These are phyloP conservation scores for Heptranchias perlo DNA, from an alignment of 2,113 vertebrate genomes.

Conservation along the genomic window DNA sequence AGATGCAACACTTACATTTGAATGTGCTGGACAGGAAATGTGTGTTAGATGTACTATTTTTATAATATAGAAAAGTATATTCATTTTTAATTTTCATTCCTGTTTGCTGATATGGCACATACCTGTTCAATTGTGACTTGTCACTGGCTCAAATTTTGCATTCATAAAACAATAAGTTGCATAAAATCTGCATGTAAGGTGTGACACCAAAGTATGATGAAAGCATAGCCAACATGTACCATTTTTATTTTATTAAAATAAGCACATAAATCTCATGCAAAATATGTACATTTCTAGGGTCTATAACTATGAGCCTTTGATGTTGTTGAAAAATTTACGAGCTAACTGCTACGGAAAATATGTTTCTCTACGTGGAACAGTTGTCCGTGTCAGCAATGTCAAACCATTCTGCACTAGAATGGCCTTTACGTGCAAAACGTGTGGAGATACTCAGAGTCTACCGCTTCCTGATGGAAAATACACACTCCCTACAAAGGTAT, in stretches of 20 bases:
- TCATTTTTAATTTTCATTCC: background rate
- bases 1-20: background rate
- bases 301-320: constrained; percentile 87
- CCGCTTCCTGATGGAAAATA: constrained; percentile 83
- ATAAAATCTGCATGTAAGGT: background rate
- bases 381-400: constrained; percentile 87
- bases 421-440: constrained; percentile 76
- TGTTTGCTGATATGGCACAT: background rate
- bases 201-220: background rate
- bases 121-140: background rate
- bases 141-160: background rate
- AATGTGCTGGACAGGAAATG: background rate
- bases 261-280: background rate
- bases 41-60: background rate
- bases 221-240: too few relatives aligned
- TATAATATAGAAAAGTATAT: background rate
- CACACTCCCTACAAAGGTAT: constrained; percentile 78
- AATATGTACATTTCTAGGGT: constrained; percentile 58
- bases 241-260: background rate
- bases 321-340: constrained; percentile 72
- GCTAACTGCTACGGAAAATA: constrained; percentile 87
- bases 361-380: constrained; percentile 78
- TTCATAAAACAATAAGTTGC: background rate
- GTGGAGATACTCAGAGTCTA: constrained; percentile 67
- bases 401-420: constrained; percentile 81